phyloP scores from a whole-genome alignment of 2,888 invertebrate species.

The Cheilosia vernalis region DNA sequence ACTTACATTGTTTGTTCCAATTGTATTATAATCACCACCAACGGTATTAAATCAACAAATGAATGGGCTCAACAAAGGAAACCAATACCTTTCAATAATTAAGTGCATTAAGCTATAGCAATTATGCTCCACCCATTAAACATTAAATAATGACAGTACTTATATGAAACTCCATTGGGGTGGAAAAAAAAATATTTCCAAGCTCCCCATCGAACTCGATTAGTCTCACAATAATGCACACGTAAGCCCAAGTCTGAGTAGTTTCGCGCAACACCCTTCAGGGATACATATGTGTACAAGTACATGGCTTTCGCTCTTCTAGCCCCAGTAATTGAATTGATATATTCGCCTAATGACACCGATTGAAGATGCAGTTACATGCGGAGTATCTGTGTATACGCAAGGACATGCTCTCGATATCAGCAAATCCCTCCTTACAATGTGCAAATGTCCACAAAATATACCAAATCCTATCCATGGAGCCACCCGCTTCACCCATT shows the following conservation, averaged over 20 bases:
- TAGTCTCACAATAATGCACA: constrained; percentile 29
- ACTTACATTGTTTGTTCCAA: too few relatives aligned
- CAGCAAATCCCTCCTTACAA: constrained; percentile 12
- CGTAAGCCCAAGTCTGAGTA: not conserved
- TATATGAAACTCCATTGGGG: not conserved
- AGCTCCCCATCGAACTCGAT: constrained; percentile 38
- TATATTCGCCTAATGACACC: constrained; percentile 52
- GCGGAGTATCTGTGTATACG: constrained; percentile 9
- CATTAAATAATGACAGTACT: not conserved
- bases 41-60: constrained; percentile 6
- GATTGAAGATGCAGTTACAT: constrained; percentile 48
- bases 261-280: constrained; percentile 14
- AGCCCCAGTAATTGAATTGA: constrained; percentile 61
- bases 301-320: constrained; percentile 29
- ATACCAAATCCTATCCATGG: not conserved
- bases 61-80: not conserved
- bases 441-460: constrained; percentile 19
- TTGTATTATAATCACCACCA: too few relatives aligned
- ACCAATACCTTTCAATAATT: not conserved
- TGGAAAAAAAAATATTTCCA: not conserved
- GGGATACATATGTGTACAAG: not conserved
- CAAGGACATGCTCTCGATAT: constrained; percentile 44
- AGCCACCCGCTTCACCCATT: not conserved
- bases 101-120: not conserved
- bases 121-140: not conserved